A percentile compares a stretch with the other conserved stretches of the same genome.
Evolutionary conservation across 2,888 invertebrate genomes (phyloP).

Genomic region (Sisyra nigra): DNA sequence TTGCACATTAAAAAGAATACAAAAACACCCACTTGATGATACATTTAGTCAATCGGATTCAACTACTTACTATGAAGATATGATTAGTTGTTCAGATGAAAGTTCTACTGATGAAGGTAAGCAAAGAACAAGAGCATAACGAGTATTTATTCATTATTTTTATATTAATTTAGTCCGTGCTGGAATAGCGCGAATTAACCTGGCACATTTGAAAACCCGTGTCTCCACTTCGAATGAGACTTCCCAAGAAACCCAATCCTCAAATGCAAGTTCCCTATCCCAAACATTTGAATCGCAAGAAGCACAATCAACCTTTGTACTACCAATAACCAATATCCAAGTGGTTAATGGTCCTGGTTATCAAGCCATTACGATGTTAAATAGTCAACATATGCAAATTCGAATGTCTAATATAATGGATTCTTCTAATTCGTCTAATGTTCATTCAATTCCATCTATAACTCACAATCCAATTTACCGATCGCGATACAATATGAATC

Average conservation of each 20-base stretch:
- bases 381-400: not conserved
- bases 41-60: conserved; percentile 78
- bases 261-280: not conserved
- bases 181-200: conserved; percentile 1
- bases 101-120: conserved; percentile 77
- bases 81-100: conserved; percentile 80
- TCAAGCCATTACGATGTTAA: not conserved
- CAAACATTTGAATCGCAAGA: not conserved
- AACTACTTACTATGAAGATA: conserved; percentile 92
- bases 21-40: conserved; percentile 71
- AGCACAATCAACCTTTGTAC: not conserved
- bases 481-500: not conserved
- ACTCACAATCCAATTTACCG: not conserved
- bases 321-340: conserved; percentile 2
- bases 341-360: conserved; percentile 1
- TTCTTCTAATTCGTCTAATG: no score
- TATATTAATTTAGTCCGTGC: not conserved
- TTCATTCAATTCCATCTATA: conserved; percentile 1
- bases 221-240: not conserved
- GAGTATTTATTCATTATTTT: not conserved
- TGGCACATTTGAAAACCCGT: not conserved
- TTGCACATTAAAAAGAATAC: conserved; percentile 64
- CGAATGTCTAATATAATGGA: no score
- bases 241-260: not conserved
- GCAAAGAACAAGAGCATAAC: not conserved